Conservation (phyloP, 64 coral and sea anemone genomes). For the Anthopleura sola region DNA sequence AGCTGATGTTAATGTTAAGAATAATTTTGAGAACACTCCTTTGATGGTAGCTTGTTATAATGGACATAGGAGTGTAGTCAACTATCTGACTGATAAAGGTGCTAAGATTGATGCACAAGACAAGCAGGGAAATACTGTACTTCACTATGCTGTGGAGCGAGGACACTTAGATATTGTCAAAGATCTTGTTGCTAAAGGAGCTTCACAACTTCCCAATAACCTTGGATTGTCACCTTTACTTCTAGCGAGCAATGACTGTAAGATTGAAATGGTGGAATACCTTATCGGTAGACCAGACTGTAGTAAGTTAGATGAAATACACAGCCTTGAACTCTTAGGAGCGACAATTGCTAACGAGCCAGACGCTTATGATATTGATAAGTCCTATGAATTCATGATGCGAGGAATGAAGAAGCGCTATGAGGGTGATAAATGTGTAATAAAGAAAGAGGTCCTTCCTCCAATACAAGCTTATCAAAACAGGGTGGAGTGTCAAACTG, state of each 20-base stretch:
- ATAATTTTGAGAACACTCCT: slow-evolving; percentile 84
- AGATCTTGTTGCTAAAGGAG: slow-evolving; percentile 8
- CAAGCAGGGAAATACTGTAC: slow-evolving; percentile 66
- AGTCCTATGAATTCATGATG: slow-evolving; percentile 53
- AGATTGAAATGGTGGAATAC: slow-evolving; percentile 71
- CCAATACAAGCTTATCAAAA: slow-evolving; percentile 76
- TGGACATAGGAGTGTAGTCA: slow-evolving; percentile 57
- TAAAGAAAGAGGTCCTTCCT: slow-evolving; percentile 39
- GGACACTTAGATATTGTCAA: no score
- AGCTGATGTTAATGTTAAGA: slow-evolving; percentile 17
- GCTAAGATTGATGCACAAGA: slow-evolving; percentile 68
- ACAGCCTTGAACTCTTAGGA: slow-evolving; percentile 65
- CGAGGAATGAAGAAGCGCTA: slow-evolving; percentile 55
- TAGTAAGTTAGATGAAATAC: slow-evolving; percentile 45
- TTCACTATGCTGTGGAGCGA: slow-evolving; percentile 72
- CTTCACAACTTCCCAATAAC: slow-evolving; percentile 46
- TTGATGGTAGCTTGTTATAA: slow-evolving; percentile 85
- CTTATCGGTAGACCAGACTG: slow-evolving; percentile 53
- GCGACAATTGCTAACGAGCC: slow-evolving; percentile 80
- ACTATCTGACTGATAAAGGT: neutral
- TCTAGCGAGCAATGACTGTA: slow-evolving; percentile 73
- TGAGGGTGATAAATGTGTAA: slow-evolving; percentile 4
- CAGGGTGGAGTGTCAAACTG: slow-evolving; percentile 67
- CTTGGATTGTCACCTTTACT: slow-evolving; percentile 64
- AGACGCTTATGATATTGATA: slow-evolving; percentile 55